Conservation (phyloP, 2,113 vertebrate species). For the Lucifuga dentata region DNA sequence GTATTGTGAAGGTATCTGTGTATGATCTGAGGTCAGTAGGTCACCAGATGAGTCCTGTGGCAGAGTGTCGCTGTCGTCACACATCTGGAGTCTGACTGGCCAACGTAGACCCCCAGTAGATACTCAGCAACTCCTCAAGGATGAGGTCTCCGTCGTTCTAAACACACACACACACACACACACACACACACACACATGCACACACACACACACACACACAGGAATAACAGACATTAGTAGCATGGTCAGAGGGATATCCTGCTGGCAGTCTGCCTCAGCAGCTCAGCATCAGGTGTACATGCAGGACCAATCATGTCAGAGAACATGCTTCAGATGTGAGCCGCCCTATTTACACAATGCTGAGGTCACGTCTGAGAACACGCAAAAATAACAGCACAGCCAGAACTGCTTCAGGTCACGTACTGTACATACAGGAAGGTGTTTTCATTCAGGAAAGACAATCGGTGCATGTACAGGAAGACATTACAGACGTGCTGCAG, state of each 20-base stretch:
- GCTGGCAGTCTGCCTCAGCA: slow-evolving; percentile 56
- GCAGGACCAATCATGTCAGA: slow-evolving; percentile 63
- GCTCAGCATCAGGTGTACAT: slow-evolving; percentile 81
- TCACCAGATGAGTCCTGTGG: slow-evolving; percentile 75
- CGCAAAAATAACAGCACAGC: slow-evolving; percentile 19
- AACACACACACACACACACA: slow-evolving; percentile 25
- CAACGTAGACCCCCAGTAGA: slow-evolving; percentile 95
- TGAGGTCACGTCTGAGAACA: slow-evolving; percentile 67
- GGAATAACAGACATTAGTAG: slow-evolving; percentile 53
- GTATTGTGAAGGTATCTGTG: background rate
- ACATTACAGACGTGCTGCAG: no score
- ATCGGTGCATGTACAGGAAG: no score
- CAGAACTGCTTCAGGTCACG: slow-evolving; percentile 69
- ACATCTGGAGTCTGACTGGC: slow-evolving; percentile 97
- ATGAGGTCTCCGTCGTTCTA: slow-evolving; percentile 92
- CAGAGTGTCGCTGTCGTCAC: slow-evolving; percentile 93
- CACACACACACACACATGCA: slow-evolving; percentile 23
- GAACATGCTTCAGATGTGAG: slow-evolving; percentile 40
- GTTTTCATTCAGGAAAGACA: slow-evolving; percentile 6
- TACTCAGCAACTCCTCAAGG: slow-evolving; percentile 94
- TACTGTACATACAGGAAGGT: slow-evolving; percentile 27
- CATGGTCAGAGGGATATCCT: slow-evolving; percentile 78
- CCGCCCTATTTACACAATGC: slow-evolving; percentile 25
- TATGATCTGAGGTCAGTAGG: background rate
- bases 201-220: slow-evolving; percentile 45